A percentile compares a stretch with the other conserved stretches of the same genome.
phyloP scores from a whole-genome alignment of 2,797 vertebrate species.

The Arnoldichthys spilopterus region DNA sequence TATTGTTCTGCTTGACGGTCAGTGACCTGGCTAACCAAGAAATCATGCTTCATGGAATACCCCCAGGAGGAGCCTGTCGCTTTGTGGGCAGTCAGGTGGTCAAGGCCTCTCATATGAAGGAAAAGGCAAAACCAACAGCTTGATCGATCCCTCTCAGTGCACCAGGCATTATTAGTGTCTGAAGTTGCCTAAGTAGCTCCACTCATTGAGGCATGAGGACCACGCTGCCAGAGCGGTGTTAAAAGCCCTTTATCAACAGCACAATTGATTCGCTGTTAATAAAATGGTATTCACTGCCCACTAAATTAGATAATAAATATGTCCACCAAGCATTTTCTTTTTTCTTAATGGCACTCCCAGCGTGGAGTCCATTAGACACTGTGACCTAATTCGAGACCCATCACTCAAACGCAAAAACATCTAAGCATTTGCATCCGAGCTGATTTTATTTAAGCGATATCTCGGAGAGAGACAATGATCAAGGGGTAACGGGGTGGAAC shows the following conservation, averaged over 20 bases:
- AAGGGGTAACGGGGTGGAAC: constrained; percentile 53
- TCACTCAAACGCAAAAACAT: constrained; percentile 53
- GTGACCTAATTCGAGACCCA: constrained; percentile 69
- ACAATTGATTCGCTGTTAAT: constrained; percentile 69
- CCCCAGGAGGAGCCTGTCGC: constrained; percentile 32
- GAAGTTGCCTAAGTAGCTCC: constrained; percentile 1
- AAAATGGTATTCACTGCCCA: constrained; percentile 61
- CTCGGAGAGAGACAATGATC: constrained; percentile 45
- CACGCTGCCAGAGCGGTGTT: constrained; percentile 15
- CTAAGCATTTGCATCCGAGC: constrained; percentile 44
- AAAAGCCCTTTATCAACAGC: constrained; percentile 50
- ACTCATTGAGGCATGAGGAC: neutral
- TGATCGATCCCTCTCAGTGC: constrained; percentile 29
- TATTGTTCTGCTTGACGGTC: neutral
- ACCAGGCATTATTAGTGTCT: constrained; percentile 6
- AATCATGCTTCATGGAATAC: constrained; percentile 3
- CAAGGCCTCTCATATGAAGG: constrained; percentile 61
- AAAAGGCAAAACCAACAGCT: constrained; percentile 46
- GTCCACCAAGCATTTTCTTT: constrained; percentile 60
- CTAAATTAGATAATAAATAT: constrained; percentile 71
- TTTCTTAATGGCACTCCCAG: constrained; percentile 67
- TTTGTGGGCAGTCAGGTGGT: constrained; percentile 65
- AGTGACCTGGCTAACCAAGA: constrained; percentile 12
- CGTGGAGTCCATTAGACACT: constrained; percentile 70
- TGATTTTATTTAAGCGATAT: constrained; percentile 30